phyloP scores from a whole-genome alignment of 2,113 vertebrate genomes.

The Taxidea taxus region DNA sequence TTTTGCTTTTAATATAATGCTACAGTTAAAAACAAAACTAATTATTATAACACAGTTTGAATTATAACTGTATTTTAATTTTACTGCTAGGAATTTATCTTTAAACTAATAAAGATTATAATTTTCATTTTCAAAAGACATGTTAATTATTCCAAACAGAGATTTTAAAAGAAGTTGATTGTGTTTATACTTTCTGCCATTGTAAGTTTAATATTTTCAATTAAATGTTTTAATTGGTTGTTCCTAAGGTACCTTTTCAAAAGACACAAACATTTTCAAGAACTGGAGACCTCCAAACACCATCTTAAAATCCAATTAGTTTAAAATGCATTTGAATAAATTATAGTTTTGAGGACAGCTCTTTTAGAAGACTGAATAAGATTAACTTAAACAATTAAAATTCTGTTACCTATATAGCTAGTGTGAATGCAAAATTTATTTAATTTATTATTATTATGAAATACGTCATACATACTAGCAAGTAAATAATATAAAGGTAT shows the following conservation, averaged over 20 bases:
- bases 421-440: background rate
- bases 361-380: background rate
- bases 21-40: background rate
- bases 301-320: constrained; percentile 23
- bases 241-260: background rate
- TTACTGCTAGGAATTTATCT: background rate
- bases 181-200: constrained; percentile 12
- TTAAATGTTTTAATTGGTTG: constrained; percentile 52
- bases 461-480: background rate
- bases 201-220: constrained; percentile 44
- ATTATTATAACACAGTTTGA: constrained; percentile 3
- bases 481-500: background rate
- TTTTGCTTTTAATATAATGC: background rate
- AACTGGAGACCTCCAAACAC: background rate
- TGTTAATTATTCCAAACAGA: constrained; percentile 37
- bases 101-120: constrained; percentile 13
- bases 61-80: constrained; percentile 42
- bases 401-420: background rate
- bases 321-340: constrained; percentile 10
- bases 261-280: background rate
- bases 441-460: background rate
- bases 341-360: background rate
- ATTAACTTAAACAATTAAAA: background rate
- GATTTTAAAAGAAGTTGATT: constrained; percentile 43
- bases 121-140: constrained; percentile 26